These are phyloP conservation scores for Pristionchus mayeri DNA, from an alignment of 2,888 invertebrate species.

Conservation along the genomic window DNA sequence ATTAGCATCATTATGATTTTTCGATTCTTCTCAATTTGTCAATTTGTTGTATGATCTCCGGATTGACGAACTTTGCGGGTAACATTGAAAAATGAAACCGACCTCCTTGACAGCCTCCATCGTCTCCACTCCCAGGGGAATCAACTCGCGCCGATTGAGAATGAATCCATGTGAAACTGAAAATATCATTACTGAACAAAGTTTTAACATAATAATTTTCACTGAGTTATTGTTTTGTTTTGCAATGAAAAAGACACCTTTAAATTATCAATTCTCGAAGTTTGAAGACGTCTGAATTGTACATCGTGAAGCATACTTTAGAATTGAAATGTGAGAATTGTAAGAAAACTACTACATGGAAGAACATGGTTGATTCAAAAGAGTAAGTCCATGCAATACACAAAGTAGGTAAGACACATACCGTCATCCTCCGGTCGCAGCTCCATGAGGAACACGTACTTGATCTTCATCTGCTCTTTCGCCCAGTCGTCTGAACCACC, in stretches of 20 bases:
- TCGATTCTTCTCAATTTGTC: background rate
- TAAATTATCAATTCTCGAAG: too few species aligned
- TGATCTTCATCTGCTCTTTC: conserved; percentile 70
- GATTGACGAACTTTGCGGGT: too few species aligned
- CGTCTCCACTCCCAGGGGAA: conserved; percentile 74
- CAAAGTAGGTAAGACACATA: background rate
- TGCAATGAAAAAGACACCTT: too few species aligned
- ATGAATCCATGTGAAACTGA: conserved; percentile 75
- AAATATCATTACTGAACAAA: conserved; percentile 51
- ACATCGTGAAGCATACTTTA: background rate
- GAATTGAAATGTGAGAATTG: background rate
- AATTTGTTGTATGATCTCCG: too few species aligned
- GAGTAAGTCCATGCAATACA: background rate
- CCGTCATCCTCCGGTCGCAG: conserved; percentile 51
- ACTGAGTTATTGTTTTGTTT: too few species aligned
- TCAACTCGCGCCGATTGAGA: conserved; percentile 72
- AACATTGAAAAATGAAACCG: background rate
- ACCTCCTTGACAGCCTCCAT: conserved; percentile 74
- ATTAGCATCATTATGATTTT: background rate
- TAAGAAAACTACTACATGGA: too few species aligned
- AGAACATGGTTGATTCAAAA: background rate
- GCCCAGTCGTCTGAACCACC: conserved; percentile 76
- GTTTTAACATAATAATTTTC: too few species aligned
- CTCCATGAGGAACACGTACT: conserved; percentile 75
- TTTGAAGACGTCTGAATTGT: background rate